phyloP scores from a whole-genome alignment of 2,113 vertebrate species.

The Platichthys stellatus region DNA sequence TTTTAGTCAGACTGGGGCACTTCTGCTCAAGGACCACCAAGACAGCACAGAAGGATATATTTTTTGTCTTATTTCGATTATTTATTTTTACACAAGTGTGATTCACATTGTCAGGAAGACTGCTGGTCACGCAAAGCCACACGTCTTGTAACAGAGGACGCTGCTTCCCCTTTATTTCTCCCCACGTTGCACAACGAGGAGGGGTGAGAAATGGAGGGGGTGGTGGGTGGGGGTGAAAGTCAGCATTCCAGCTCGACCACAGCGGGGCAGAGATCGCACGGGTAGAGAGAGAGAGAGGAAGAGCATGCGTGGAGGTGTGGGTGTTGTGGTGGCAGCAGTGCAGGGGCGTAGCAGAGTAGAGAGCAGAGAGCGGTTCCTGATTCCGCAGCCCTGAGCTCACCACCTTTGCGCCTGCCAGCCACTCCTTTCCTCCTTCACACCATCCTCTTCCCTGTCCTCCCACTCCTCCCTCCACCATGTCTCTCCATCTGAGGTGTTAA shows the following conservation, averaged over 20 bases:
- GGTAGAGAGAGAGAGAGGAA: slow-evolving; percentile 16
- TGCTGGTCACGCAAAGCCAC: slow-evolving; percentile 26
- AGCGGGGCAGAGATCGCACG: slow-evolving; percentile 58
- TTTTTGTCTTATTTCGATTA: slow-evolving; percentile 30
- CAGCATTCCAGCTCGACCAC: slow-evolving; percentile 65
- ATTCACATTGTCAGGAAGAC: slow-evolving; percentile 35
- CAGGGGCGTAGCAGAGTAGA: slow-evolving; percentile 66
- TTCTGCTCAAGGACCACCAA: slow-evolving; percentile 46
- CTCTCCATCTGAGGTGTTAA: slow-evolving; percentile 73
- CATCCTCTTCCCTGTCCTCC: slow-evolving; percentile 55
- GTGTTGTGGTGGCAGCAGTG: slow-evolving; percentile 61
- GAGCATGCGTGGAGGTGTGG: slow-evolving; percentile 70
- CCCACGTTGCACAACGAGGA: slow-evolving; percentile 36
- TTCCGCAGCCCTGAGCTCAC: slow-evolving; percentile 81
- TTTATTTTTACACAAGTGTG: neutral
- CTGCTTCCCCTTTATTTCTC: slow-evolving; percentile 35
- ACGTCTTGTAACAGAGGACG: slow-evolving; percentile 18
- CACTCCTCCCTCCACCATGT: slow-evolving; percentile 46
- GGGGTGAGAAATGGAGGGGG: slow-evolving; percentile 42
- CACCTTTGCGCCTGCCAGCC: slow-evolving; percentile 66
- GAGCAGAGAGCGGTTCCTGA: slow-evolving; percentile 75
- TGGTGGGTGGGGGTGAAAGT: slow-evolving; percentile 58
- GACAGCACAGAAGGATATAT: slow-evolving; percentile 37
- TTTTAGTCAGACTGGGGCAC: slow-evolving; percentile 62
- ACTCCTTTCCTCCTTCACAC: slow-evolving; percentile 72